These are phyloP conservation scores for Embiotoca jacksoni DNA, from an alignment of 2,113 vertebrate species.

Conservation along the genomic window DNA sequence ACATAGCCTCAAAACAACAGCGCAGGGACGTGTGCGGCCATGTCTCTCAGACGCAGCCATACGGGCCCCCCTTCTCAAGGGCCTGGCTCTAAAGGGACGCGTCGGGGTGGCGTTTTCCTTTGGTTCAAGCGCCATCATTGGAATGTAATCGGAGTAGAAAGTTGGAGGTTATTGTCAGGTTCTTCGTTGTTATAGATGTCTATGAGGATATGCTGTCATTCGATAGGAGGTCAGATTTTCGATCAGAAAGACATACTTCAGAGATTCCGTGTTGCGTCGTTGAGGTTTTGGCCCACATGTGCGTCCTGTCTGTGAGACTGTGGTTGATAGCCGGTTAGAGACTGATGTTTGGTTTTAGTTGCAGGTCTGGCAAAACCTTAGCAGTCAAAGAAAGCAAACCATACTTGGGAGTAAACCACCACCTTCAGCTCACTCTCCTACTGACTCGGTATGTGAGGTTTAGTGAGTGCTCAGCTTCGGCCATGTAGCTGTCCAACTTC, in stretches of 20 bases:
- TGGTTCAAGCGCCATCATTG: not conserved
- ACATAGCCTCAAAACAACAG: slow-evolving; percentile 16
- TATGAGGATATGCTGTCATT: slow-evolving; percentile 1
- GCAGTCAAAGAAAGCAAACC: slow-evolving; percentile 36
- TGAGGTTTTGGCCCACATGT: slow-evolving; percentile 18
- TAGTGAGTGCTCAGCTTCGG: not conserved
- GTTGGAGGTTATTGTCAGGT: not conserved
- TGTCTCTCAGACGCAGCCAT: slow-evolving; percentile 2
- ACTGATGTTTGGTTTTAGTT: slow-evolving; percentile 56
- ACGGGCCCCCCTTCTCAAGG: not conserved
- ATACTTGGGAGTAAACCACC: slow-evolving; percentile 19
- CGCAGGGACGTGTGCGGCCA: not conserved
- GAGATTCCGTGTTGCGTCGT: slow-evolving; percentile 16
- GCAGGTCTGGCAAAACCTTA: slow-evolving; percentile 40
- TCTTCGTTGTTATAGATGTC: not conserved
- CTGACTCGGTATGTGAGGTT: slow-evolving; percentile 25
- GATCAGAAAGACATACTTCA: not conserved
- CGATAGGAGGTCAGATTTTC: slow-evolving; percentile 7
- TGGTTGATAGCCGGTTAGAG: slow-evolving; percentile 29
- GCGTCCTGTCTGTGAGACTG: slow-evolving; percentile 12
- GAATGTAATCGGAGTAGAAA: not conserved
- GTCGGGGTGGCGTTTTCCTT: not conserved
- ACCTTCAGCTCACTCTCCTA: slow-evolving; percentile 10
- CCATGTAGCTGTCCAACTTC: slow-evolving; percentile 21
- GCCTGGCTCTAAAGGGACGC: not conserved